A percentile compares a stretch with the other conserved stretches of the same genome.
Evolutionary conservation across 2,888 invertebrate genomes (phyloP).

Genomic region (Lasioglossum villosulum): DNA sequence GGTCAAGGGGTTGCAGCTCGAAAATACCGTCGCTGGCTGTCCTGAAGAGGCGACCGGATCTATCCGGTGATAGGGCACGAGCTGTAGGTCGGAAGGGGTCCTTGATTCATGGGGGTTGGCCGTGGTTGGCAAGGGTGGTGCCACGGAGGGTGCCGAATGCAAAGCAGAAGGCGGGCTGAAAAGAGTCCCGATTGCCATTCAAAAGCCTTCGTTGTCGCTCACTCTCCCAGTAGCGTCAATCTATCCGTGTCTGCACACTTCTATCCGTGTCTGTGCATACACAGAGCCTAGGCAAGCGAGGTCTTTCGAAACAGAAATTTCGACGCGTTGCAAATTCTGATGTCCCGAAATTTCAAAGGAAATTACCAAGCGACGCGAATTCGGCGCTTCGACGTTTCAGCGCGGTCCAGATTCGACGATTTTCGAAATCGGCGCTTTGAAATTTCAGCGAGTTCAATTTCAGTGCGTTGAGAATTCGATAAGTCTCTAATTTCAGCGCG

Average conservation of each 20-base stretch:
- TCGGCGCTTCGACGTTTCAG: neutral
- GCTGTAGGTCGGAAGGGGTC: slow-evolving; percentile 35
- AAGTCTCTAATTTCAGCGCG: too few relatives aligned
- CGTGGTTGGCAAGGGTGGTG: slow-evolving; percentile 43
- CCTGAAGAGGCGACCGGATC: slow-evolving; percentile 39
- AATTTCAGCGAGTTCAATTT: neutral
- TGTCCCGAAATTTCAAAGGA: neutral
- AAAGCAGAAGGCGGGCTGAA: slow-evolving; percentile 50
- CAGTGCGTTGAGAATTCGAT: too few relatives aligned
- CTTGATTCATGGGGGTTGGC: slow-evolving; percentile 61
- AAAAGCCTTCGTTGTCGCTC: slow-evolving; percentile 48
- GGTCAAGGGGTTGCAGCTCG: slow-evolving; percentile 52
- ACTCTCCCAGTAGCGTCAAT: neutral
- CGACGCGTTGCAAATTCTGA: neutral
- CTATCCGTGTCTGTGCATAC: neutral
- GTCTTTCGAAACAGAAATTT: neutral
- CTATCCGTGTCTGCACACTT: neutral
- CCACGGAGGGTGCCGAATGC: slow-evolving; percentile 50
- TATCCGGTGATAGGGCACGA: slow-evolving; percentile 59
- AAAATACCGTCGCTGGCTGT: slow-evolving; percentile 45
- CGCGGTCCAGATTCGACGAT: neutral
- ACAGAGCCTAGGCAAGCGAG: neutral
- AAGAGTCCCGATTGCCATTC: slow-evolving; percentile 56
- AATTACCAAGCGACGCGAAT: neutral
- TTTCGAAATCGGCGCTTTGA: neutral